Base-by-base conservation (phyloP, 2,888 invertebrate genomes). In the Exephanes ischioxanthus region DNA sequence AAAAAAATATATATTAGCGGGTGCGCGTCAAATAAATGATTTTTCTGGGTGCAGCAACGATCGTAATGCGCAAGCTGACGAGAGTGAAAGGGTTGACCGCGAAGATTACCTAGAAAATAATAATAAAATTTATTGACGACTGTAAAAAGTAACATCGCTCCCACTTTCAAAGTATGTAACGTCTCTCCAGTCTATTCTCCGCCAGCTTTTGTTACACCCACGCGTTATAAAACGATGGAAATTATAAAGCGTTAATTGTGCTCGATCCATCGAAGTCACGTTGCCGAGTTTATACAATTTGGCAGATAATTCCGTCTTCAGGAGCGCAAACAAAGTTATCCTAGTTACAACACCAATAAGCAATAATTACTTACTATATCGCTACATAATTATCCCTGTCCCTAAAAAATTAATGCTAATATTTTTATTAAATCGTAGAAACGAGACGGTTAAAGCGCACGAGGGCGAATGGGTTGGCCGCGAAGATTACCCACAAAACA, bases 91-190 rank as follows among this genome's bases (percentile, higher is more conserved):
- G 90, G 89, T 89, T 88, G 68, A 79, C 85, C n/a, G 63, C 78
- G 71, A 82, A 87, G 88, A 91, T 88, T 85, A 83, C 79, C 82
- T 71, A 82, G 51, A 58, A 85, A 78, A 78, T 78, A 82, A 82
- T 82, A 86, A 85, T 83, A 78, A 87, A 90, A 91, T 92, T 92
- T 92, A 92, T 91, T 89, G 89, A 88, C 87, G 55, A 22, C 89
- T 88, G 89, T 92, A 92, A 92, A 91, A 90, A 89, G 41, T 90
- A 89, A 89, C 82, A 33, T 30, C 30, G 30, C 5, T 30, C 30
- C 30, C 30, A 33, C 6, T 33, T 6, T 6, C 33, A 26, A 26
- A 26, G 26, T 22, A 22, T 22, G 22, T 26, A 26, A 26, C 1
- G 33, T 33, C 33, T 7, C 7, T 7, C 1, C 33, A 33, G 33